Conservation (phyloP, 1,140 invertebrate genomes). For the Drosophila azteca region DNA sequence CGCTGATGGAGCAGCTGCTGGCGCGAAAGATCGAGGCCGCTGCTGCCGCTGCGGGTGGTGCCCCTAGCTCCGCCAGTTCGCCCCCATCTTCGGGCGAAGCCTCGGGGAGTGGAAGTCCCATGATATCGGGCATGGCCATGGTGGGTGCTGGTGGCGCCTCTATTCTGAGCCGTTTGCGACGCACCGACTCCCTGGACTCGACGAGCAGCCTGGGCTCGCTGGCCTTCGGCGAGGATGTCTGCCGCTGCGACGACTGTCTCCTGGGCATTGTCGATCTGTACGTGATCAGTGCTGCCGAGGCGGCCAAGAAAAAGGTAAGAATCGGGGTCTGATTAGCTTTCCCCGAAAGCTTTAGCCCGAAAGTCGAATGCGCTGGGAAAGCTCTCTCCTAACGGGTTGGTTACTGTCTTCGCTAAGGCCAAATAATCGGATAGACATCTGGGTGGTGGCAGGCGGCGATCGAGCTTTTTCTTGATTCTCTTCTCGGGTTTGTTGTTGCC, state of each 20-base stretch:
- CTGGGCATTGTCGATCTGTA: slow-evolving; percentile 91
- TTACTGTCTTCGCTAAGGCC: neutral
- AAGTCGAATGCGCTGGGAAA: neutral
- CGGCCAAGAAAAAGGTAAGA: slow-evolving; percentile 89
- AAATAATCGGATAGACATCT: neutral
- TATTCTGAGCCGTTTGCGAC: slow-evolving; percentile 84
- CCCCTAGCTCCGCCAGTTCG: slow-evolving; percentile 85
- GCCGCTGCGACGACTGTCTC: slow-evolving; percentile 92
- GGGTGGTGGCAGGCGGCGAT: neutral
- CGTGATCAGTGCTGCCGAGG: slow-evolving; percentile 86
- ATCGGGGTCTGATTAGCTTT: neutral
- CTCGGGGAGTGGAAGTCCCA: slow-evolving; percentile 76
- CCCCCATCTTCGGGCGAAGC: slow-evolving; percentile 85
- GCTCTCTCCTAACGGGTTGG: neutral
- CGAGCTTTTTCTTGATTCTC: slow-evolving; percentile 7
- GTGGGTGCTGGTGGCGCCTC: slow-evolving; percentile 33
- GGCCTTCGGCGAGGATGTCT: slow-evolving; percentile 88
- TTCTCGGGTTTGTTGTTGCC: no score
- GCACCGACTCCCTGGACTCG: slow-evolving; percentile 91
- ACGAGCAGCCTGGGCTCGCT: slow-evolving; percentile 89
- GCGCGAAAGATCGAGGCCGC: slow-evolving; percentile 90
- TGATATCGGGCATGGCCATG: neutral
- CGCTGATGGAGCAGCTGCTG: slow-evolving; percentile 90
- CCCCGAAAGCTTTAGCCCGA: no score
- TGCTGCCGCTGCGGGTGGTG: slow-evolving; percentile 64